These are phyloP conservation scores for Palythoa heliodiscus DNA, from an alignment of 92 coral and sea anemone genomes.

Conservation along the genomic window DNA sequence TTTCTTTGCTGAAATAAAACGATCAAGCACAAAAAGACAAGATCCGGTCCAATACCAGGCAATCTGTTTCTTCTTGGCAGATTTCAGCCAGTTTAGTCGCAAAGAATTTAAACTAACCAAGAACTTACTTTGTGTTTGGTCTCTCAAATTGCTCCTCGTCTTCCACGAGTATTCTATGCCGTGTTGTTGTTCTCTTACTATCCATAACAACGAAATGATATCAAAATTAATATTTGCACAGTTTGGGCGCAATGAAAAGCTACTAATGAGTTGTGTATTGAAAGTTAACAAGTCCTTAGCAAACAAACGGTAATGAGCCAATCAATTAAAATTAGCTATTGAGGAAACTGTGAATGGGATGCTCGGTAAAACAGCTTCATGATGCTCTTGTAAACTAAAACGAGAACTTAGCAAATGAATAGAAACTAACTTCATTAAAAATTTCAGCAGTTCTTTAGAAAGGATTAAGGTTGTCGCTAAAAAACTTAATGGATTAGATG, in stretches of 20 bases:
- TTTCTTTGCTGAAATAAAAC: too few species aligned
- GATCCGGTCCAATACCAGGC: neutral
- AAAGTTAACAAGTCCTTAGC: neutral
- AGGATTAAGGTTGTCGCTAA: neutral
- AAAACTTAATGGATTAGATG: neutral
- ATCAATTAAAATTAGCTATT: conserved; percentile 5
- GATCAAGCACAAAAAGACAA: too few species aligned
- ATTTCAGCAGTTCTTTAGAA: neutral
- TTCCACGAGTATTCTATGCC: conserved; percentile 49
- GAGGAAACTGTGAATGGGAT: conserved; percentile 21
- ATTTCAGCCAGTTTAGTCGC: neutral
- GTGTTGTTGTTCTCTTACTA: conserved; percentile 57
- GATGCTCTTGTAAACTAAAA: neutral
- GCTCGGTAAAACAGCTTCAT: neutral
- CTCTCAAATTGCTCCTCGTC: conserved; percentile 55
- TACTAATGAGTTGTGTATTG: conserved; percentile 30
- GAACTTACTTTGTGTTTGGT: conserved; percentile 42
- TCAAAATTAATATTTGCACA: conserved; percentile 32
- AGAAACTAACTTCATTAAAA: neutral
- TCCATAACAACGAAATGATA: conserved; percentile 67
- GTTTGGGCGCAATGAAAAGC: conserved; percentile 6
- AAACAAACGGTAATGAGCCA: neutral
- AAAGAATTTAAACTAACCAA: neutral
- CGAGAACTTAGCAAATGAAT: neutral
- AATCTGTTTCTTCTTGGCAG: neutral